Percentiles rank a stretch among this genome's conserved stretches.
Conservation (phyloP, 1,140 invertebrate species). For the Drosophila pseudoobscura region DNA sequence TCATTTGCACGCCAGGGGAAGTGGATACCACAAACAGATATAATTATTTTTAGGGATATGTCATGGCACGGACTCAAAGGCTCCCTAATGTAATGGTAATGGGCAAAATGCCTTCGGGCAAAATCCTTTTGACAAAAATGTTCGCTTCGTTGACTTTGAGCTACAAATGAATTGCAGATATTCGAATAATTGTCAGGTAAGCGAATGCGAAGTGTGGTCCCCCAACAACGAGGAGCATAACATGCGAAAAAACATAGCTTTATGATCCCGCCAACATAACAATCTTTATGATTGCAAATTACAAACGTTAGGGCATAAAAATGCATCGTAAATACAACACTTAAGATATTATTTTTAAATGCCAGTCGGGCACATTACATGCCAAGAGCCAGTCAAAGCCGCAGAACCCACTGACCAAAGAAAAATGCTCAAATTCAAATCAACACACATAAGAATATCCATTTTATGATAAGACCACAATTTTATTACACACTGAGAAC, state of each 20-base stretch:
- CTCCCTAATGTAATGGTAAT: neutral
- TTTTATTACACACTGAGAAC: conserved; percentile 52
- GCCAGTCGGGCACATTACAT: conserved; percentile 11
- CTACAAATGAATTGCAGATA: conserved; percentile 30
- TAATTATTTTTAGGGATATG: conserved; percentile 34
- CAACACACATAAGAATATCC: conserved; percentile 47
- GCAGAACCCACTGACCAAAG: conserved; percentile 34
- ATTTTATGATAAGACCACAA: conserved; percentile 57
- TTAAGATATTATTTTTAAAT: conserved; percentile 46
- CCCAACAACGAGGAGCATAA: neutral
- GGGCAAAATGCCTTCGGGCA: conserved; percentile 28
- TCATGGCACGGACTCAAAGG: neutral
- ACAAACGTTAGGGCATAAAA: conserved; percentile 45
- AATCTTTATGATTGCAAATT: conserved; percentile 42
- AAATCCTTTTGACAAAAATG: conserved; percentile 40
- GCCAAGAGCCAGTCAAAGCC: neutral
- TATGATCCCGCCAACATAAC: conserved; percentile 36
- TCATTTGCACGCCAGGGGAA: conserved; percentile 59
- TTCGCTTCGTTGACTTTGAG: conserved; percentile 5
- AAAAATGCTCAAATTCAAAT: conserved; percentile 31
- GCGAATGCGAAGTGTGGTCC: neutral
- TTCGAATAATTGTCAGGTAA: conserved; percentile 29
- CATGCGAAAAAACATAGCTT: conserved; percentile 9
- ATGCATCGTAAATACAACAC: conserved; percentile 51
- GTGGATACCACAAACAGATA: neutral